phyloP scores from a whole-genome alignment of 2,888 invertebrate species.

The Phaedon cochleariae region DNA sequence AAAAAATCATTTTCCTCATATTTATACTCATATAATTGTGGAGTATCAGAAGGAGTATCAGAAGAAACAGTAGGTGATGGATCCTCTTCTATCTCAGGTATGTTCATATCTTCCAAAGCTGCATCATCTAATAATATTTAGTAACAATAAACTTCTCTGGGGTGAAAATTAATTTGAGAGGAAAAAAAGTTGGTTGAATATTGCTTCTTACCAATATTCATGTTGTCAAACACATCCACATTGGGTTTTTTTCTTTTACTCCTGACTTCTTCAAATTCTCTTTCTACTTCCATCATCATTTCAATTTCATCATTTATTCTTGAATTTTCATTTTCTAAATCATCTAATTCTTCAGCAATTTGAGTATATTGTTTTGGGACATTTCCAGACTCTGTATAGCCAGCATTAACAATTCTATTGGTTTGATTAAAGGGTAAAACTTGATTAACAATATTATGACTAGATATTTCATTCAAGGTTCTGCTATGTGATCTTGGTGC shows the following conservation, averaged over 20 bases:
- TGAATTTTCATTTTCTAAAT: constrained; percentile 34
- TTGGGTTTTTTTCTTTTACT: constrained; percentile 14
- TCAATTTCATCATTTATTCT: constrained; percentile 48
- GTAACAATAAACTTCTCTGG: background rate
- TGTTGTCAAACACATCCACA: constrained; percentile 47
- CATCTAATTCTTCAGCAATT: constrained; percentile 12
- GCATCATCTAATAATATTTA: background rate
- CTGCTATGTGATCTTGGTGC: too few species aligned
- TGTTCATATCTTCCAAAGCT: background rate
- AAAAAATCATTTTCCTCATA: constrained; percentile 50
- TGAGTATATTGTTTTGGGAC: background rate
- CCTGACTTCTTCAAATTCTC: constrained; percentile 33
- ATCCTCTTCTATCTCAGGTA: constrained; percentile 6
- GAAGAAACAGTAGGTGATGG: too few species aligned
- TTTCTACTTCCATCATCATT: constrained; percentile 46
- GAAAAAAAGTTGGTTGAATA: too few species aligned
- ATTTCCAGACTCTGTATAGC: background rate
- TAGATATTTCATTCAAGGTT: too few species aligned
- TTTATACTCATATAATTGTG: constrained; percentile 18
- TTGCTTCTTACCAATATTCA: constrained; percentile 44
- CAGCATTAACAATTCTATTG: background rate
- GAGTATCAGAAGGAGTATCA: too few species aligned
- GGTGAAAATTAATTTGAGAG: constrained; percentile 16
- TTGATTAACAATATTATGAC: too few species aligned
- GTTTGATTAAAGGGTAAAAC: too few species aligned